A percentile compares a stretch with the other conserved stretches of the same genome.
Evolutionary conservation across 2,888 invertebrate genomes (phyloP).

Genomic region (Caenorhabditis macrosperma): DNA sequence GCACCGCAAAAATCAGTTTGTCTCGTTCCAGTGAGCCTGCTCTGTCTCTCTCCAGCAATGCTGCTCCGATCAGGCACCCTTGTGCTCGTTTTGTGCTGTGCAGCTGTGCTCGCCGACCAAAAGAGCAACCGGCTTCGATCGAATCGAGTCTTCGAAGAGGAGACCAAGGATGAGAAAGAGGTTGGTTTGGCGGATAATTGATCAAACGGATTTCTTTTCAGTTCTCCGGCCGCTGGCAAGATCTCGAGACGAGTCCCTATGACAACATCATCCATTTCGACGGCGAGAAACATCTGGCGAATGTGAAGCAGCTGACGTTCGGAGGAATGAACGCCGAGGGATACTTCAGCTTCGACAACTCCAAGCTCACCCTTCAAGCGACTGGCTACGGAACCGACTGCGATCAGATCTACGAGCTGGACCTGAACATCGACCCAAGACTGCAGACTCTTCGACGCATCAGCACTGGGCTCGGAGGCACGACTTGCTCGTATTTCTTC

Average conservation of each 20-base stretch:
- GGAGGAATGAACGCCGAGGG: constrained; percentile 78
- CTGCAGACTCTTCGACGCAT: constrained; percentile 63
- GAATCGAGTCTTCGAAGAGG: constrained; percentile 37
- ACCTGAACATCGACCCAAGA: constrained; percentile 68
- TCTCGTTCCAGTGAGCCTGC: constrained; percentile 5
- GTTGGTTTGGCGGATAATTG: neutral
- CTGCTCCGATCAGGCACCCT: neutral
- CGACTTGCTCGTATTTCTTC: constrained; percentile 77
- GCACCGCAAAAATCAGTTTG: neutral
- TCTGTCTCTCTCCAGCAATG: no score
- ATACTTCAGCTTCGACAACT: constrained; percentile 76
- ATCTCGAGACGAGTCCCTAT: constrained; percentile 61
- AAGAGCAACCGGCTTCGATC: constrained; percentile 13
- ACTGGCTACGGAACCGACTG: constrained; percentile 75
- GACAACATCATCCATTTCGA: constrained; percentile 67
- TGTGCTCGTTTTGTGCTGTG: neutral
- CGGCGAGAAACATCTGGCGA: constrained; percentile 71
- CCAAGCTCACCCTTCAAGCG: constrained; percentile 75
- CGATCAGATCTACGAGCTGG: constrained; percentile 78
- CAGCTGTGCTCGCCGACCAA: neutral
- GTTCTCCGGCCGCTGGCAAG: constrained; percentile 63
- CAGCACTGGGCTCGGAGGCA: constrained; percentile 72
- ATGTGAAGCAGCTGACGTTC: constrained; percentile 77
- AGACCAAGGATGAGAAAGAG: neutral
- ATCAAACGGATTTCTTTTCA: constrained; percentile 2